A percentile compares a stretch with the other conserved stretches of the same genome.
phyloP scores from a whole-genome alignment of 2,113 vertebrate species.

The Cyrtonyx montezumae region DNA sequence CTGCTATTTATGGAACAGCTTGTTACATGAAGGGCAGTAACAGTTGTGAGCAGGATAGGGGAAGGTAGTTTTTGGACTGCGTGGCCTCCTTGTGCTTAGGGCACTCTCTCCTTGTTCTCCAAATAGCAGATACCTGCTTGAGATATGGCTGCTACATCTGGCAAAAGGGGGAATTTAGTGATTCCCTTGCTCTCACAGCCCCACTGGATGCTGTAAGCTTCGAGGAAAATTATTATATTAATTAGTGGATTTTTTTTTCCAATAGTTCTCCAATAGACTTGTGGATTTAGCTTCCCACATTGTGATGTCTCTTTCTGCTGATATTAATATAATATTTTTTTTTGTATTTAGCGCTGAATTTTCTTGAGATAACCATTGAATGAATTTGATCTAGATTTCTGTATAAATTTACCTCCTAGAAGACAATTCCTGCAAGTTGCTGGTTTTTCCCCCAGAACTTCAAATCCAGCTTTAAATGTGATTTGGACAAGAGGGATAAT shows the following conservation, averaged over 20 bases:
- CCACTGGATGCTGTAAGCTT: not conserved
- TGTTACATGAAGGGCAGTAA: not conserved
- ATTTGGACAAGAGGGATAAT: not conserved
- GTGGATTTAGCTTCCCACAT: not conserved
- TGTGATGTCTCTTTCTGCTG: not conserved
- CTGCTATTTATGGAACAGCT: not conserved
- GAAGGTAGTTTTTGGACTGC: not conserved
- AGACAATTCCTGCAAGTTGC: not conserved
- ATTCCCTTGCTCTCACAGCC: not conserved
- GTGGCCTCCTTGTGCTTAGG: not conserved
- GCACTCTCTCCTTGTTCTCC: not conserved
- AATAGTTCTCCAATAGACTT: not conserved
- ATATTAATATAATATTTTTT: rapidly evolving
- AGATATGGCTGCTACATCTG: not conserved
- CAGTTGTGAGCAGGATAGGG: not conserved
- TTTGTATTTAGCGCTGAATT: not conserved
- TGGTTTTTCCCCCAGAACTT: not conserved
- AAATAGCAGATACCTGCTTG: not conserved
- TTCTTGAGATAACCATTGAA: not conserved
- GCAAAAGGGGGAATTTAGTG: not conserved
- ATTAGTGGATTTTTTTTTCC: not conserved
- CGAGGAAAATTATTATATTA: not conserved
- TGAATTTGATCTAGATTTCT: not conserved
- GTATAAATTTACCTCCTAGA: not conserved
- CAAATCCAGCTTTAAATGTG: not conserved